Evolutionary conservation across 2,888 invertebrate species (phyloP).

Genomic region (Acleris cristana): DNA sequence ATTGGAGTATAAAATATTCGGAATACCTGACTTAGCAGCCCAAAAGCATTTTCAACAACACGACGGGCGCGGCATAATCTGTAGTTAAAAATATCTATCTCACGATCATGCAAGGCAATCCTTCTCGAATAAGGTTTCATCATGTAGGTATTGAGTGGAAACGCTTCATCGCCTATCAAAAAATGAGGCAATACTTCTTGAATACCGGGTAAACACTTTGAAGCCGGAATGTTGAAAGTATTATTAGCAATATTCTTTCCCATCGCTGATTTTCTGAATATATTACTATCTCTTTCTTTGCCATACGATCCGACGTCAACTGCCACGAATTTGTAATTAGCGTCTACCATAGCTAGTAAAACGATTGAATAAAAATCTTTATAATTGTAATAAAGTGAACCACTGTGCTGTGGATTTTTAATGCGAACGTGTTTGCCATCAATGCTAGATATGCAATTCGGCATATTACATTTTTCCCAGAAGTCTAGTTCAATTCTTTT

Average conservation of each 20-base stretch:
- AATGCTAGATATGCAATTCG: constrained; percentile 10
- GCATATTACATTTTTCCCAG: constrained; percentile 22
- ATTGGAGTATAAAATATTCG: neutral
- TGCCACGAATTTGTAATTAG: constrained; percentile 36
- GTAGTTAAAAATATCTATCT: constrained; percentile 4
- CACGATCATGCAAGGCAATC: neutral
- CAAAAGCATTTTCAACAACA: constrained; percentile 6
- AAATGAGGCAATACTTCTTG: constrained; percentile 10
- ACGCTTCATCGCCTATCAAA: constrained; percentile 1
- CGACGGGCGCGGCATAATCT: constrained; percentile 7
- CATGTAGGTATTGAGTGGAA: neutral
- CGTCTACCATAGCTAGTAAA: constrained; percentile 33
- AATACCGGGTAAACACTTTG: constrained; percentile 28
- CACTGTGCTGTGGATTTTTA: neutral
- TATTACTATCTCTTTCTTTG: constrained; percentile 36
- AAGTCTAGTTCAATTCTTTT: neutral
- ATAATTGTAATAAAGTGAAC: constrained; percentile 27
- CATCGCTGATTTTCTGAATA: constrained; percentile 30
- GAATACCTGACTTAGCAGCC: constrained; percentile 8
- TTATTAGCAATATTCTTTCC: constrained; percentile 18
- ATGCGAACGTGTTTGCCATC: constrained; percentile 18
- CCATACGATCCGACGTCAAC: constrained; percentile 36
- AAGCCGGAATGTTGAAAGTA: constrained; percentile 20
- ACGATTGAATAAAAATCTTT: constrained; percentile 36
- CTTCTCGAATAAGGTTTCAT: neutral